Evolutionary conservation across 2,797 vertebrate species (phyloP), one percentile per base, ranked within the genome.

Genomic region (Lutjanus argentimaculatus): DNA sequence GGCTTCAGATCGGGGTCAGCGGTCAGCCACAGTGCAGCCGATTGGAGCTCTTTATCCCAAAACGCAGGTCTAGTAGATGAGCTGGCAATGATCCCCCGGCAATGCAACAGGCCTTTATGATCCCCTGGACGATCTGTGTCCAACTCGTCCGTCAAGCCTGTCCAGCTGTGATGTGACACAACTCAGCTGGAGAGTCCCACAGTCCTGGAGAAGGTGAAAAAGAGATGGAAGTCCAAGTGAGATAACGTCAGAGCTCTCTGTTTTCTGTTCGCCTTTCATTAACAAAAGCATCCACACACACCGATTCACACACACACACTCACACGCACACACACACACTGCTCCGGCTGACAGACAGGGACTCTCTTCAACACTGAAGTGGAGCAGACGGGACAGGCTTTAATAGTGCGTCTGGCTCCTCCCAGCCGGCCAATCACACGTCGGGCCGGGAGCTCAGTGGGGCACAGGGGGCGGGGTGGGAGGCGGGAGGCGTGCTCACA

Each of bases 341-440:
- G 36, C 43, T 79, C 66, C 51, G 2, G 65, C 77, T 73, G 84
- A 79, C 87, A 83, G 83, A 79, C 81, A 46, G 81, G 52, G 83
- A 89, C 89, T 85, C 89, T 87, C 79, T 83, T 90, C 83, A 89
- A 89, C 82, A 92, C 89, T 90, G 86, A 95, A 94, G 83, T 67
- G 75, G 78, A 94, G 89, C 94, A 95, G 92, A 93, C 91, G 45
- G 91, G 86, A 88, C 80, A 59, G 89, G 89, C 89, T 93, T 95
- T 95, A 95, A 95, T 93, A 93, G 82, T 21, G 25, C 25, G 82
- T 70, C 89, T 93, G 87, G 88, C 94, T 92, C 93, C 94, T 85
- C 95, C 95, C 90, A 79, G 84, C 78, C 67, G 43, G 69, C 95
- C 95, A 95, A 96, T 96, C 92, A 61, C 85, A 72, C 19, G 67